Evolutionary conservation across 1,140 invertebrate genomes (phyloP).

Genomic region (Drosophila pachea): DNA sequence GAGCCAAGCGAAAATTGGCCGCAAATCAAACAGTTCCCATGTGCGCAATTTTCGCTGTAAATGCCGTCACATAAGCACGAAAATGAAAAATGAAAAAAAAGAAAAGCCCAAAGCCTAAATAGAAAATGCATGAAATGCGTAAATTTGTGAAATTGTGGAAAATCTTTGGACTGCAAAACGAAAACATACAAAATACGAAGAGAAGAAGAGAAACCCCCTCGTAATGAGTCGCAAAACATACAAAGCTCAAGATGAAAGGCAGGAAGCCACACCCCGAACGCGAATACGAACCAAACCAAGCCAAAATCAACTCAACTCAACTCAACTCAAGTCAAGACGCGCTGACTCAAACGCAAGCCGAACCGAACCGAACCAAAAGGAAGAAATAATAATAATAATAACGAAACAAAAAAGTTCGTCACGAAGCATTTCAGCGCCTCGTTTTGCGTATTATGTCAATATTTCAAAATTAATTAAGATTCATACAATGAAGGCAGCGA

Average conservation of each 20-base stretch:
- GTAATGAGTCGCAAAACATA: conserved; percentile 29
- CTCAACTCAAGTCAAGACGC: background rate
- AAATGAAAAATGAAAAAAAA: conserved; percentile 53
- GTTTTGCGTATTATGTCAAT: conserved; percentile 49
- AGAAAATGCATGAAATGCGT: conserved; percentile 54
- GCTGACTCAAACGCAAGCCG: conserved; percentile 24
- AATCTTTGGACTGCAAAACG: conserved; percentile 9
- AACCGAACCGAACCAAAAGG: conserved; percentile 9
- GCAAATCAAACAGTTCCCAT: conserved; percentile 77
- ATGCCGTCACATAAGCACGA: conserved; percentile 61
- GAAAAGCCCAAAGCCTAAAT: conserved; percentile 12
- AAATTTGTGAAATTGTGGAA: conserved; percentile 55
- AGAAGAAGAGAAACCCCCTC: conserved; percentile 29
- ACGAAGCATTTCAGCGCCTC: conserved; percentile 12
- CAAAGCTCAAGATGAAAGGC: conserved; percentile 36
- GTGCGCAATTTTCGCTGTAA: conserved; percentile 66
- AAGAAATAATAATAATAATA: background rate
- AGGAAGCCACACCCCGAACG: conserved; percentile 64
- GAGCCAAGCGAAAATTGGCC: conserved; percentile 61
- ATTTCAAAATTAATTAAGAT: conserved; percentile 72
- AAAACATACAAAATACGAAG: conserved; percentile 13
- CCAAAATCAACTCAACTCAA: conserved; percentile 2
- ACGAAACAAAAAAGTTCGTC: conserved; percentile 7
- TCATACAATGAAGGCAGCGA: conserved; percentile 35
- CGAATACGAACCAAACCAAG: background rate